Evolutionary conservation across 1,140 invertebrate genomes (phyloP).

Genomic region (Macrostomum lignano): DNA sequence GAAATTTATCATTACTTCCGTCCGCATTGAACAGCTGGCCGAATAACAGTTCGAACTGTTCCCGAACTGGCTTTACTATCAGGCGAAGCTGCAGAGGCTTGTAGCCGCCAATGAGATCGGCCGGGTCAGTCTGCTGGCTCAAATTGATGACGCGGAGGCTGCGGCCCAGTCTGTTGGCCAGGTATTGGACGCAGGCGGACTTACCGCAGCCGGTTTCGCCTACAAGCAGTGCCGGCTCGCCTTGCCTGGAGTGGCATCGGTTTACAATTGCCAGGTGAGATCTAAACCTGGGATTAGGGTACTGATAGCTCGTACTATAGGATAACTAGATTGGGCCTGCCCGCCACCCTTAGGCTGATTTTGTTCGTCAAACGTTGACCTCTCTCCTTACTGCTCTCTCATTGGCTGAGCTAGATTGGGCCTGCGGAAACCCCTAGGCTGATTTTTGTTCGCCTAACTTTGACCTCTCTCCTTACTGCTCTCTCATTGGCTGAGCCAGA

Average conservation of each 20-base stretch:
- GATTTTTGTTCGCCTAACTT: too few relatives aligned
- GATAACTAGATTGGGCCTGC: conserved; percentile 4
- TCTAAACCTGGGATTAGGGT: not conserved
- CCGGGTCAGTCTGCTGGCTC: conserved; percentile 89
- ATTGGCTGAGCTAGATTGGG: not conserved
- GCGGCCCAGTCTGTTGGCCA: conserved; percentile 43
- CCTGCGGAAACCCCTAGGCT: not conserved
- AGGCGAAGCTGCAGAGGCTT: too few relatives aligned
- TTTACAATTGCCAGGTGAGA: conserved; percentile 30
- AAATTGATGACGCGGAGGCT: conserved; percentile 84
- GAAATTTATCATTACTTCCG: too few relatives aligned
- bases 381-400: conserved; percentile 4
- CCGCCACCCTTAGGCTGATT: not conserved
- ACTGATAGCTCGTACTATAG: not conserved
- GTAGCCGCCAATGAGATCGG: conserved; percentile 71
- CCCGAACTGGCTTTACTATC: too few relatives aligned
- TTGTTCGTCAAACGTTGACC: not conserved
- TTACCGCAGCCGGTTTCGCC: conserved; percentile 96
- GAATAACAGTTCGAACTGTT: too few relatives aligned
- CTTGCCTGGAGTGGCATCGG: conserved; percentile 50
- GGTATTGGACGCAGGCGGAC: conserved; percentile 71
- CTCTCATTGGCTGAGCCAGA: too few relatives aligned
- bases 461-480: too few relatives aligned
- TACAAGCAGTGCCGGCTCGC: conserved; percentile 69
- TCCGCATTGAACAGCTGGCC: too few relatives aligned